Conservation (phyloP, 1,140 invertebrate genomes). For the Phortica variegata region DNA sequence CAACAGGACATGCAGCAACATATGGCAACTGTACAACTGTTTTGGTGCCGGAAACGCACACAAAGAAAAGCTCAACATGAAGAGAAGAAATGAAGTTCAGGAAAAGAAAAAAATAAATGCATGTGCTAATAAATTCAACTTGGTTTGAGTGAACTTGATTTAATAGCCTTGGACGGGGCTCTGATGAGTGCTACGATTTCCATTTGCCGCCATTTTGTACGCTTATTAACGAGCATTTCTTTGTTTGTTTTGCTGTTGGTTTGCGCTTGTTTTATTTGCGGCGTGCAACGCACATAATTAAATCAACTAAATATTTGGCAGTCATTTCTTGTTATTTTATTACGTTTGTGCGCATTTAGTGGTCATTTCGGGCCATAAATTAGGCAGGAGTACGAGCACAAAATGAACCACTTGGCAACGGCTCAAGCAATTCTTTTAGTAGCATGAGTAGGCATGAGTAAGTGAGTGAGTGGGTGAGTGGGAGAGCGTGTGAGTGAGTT, state of each 20-base stretch:
- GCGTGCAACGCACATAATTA: conserved; percentile 38
- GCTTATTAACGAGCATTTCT: no score
- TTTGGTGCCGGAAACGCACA: background rate
- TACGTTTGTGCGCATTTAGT: conserved; percentile 45
- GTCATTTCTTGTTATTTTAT: conserved; percentile 36
- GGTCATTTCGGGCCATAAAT: conserved; percentile 5
- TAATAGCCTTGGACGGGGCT: conserved; percentile 22
- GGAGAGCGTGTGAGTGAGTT: no score
- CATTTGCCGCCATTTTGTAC: background rate
- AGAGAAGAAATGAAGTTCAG: conserved; percentile 24
- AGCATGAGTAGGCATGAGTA: no score
- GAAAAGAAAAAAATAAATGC: conserved; percentile 40
- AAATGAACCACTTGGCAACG: no score
- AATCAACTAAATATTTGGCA: conserved; percentile 52
- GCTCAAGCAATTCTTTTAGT: no score
- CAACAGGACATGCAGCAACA: no score
- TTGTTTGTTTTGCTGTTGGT: background rate
- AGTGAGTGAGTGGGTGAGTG: no score
- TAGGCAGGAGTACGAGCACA: no score
- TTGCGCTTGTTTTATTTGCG: background rate
- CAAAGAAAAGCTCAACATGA: background rate
- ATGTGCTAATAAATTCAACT: conserved; percentile 40
- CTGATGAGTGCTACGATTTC: background rate
- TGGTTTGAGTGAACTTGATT: conserved; percentile 43
- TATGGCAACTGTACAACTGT: no score